Conservation (phyloP, 1,140 invertebrate genomes). For the Lasioglossum baleicum region DNA sequence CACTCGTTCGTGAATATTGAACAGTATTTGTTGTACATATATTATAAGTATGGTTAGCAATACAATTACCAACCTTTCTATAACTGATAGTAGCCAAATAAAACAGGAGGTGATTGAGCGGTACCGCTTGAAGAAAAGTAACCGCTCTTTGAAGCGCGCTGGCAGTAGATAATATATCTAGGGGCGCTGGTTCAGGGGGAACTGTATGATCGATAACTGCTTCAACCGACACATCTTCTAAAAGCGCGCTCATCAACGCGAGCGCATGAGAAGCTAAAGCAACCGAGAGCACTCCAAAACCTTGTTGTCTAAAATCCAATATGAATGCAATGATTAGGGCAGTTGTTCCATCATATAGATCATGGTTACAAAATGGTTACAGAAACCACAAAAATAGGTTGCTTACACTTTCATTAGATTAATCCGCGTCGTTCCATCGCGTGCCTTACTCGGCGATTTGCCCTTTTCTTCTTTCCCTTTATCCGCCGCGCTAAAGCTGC, state of each 20-base stretch:
- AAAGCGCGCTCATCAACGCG: constrained; percentile 81
- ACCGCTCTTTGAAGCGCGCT: constrained; percentile 85
- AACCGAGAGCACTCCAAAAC: constrained; percentile 90
- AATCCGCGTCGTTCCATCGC: constrained; percentile 81
- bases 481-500: constrained; percentile 80
- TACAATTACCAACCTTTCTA: constrained; percentile 84
- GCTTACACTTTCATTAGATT: constrained; percentile 87
- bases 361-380: no score
- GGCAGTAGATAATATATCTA: constrained; percentile 82
- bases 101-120: constrained; percentile 90
- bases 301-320: constrained; percentile 83
- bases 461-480: constrained; percentile 84
- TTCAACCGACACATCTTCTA: constrained; percentile 82
- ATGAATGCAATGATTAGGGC: no score
- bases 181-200: constrained; percentile 79
- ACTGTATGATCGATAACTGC: constrained; percentile 71
- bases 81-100: constrained; percentile 93
- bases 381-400: constrained; percentile 51
- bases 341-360: no score
- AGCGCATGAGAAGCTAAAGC: constrained; percentile 88
- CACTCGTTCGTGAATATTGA: constrained; percentile 17
- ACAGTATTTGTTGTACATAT: no score
- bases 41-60: no score
- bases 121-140: constrained; percentile 84
- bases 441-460: constrained; percentile 84